These are phyloP conservation scores for Drosophila quasianomalipes DNA, from an alignment of 2,888 invertebrate genomes.

Conservation along the genomic window DNA sequence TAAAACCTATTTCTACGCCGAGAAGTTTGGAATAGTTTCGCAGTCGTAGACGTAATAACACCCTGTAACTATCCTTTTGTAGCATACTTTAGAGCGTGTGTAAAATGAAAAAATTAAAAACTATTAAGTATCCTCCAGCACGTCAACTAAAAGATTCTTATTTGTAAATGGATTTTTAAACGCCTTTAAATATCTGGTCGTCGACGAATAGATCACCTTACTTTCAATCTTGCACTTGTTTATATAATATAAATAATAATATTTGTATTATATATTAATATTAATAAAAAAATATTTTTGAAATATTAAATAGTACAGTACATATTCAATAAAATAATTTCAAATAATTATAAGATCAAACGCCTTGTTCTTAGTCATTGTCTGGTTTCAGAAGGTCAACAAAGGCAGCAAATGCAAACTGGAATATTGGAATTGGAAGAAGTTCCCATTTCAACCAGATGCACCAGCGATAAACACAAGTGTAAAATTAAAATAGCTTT, in stretches of 20 bases:
- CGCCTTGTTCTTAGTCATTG: no score
- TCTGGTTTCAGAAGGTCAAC: neutral
- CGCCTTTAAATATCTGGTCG: conserved; percentile 4
- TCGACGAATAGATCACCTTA: neutral
- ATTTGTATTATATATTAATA: neutral
- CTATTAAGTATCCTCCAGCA: conserved; percentile 11
- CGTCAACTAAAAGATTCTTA: neutral
- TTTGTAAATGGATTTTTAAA: neutral
- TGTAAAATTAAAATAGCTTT: conserved; percentile 23
- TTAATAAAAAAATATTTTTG: neutral
- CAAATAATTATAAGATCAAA: neutral
- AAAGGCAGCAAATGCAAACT: neutral
- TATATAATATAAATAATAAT: neutral
- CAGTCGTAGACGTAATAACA: neutral
- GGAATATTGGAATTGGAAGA: neutral
- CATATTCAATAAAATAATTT: conserved; percentile 2
- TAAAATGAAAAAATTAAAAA: no score
- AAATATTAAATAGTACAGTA: neutral
- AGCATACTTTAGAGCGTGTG: conserved; percentile 38
- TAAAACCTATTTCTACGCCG: neutral
- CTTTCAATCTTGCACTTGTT: neutral
- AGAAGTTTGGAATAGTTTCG: neutral
- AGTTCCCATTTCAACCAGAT: conserved; percentile 2
- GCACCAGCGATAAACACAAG: conserved; percentile 3
- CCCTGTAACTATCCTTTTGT: conserved; percentile 4